A percentile compares a stretch with the other conserved stretches of the same genome.
These are phyloP conservation scores for Mareca penelope DNA, from an alignment of 2,797 vertebrate genomes.

Conservation along the genomic window DNA sequence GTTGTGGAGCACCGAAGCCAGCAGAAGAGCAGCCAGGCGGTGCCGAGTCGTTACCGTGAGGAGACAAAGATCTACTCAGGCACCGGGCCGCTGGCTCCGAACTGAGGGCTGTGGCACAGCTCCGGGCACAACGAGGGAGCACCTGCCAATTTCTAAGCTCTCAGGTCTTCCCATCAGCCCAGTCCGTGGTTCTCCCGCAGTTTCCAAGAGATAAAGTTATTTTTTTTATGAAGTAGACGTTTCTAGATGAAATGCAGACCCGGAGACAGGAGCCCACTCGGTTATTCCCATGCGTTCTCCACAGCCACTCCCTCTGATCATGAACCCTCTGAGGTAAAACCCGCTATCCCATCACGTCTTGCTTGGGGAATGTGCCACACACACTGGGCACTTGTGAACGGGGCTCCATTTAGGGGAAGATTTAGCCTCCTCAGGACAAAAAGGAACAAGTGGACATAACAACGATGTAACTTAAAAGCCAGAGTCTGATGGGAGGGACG, in stretches of 20 bases:
- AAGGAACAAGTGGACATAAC: not conserved
- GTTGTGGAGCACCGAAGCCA: not conserved
- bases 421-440: not conserved
- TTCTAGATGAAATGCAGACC: not conserved
- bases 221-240: not conserved
- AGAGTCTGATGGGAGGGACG: not conserved
- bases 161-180: not conserved
- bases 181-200: not conserved
- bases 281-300: not conserved
- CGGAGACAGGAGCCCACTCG: not conserved
- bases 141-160: not conserved
- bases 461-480: not conserved
- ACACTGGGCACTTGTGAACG: not conserved
- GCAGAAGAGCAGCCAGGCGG: not conserved
- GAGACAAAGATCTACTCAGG: not conserved
- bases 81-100: not conserved
- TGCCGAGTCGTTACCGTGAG: not conserved
- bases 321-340: not conserved
- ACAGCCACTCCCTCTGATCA: not conserved
- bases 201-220: not conserved
- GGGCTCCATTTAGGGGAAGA: not conserved
- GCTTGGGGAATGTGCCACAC: not conserved
- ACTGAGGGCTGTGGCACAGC: not conserved
- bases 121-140: not conserved
- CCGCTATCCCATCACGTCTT: not conserved